Base-by-base conservation (phyloP, 2,113 vertebrate species). In the Odocoileus virginianus region DNA sequence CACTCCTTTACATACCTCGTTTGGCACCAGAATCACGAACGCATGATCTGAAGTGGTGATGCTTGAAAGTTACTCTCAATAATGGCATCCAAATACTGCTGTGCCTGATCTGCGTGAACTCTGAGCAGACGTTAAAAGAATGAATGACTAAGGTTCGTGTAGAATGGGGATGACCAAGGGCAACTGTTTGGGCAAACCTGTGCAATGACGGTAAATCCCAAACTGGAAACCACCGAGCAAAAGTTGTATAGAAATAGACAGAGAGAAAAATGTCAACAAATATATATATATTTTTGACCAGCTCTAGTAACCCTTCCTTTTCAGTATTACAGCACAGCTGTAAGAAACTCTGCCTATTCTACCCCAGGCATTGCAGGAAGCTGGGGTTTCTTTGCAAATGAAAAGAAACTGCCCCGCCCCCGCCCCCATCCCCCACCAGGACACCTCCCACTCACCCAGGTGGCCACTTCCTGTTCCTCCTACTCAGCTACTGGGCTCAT, bases 381-480 rank as follows among this genome's bases (percentile, higher is more conserved):
- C 40, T 21, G 50, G 19, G 2, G 2, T 30, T 10, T 19, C 36
- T 87, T 54, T 11, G 16, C 30, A 82, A 60, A 87, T 16, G 30
- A 40, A 71, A 71, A 23, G n/a, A 71, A 23, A 12, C n/a, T 36
- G n/a, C n/a, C 17, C 1, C 9, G 33, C 17, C 64, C 64, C n/a
- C 0, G 17, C 5, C 12, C 4, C 11, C 11, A 10, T 36, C 7
- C 30, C 50, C 4, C 36, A 4, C 23, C 28, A 55, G 36, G 36
- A 17, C 30, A 19, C n/a, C 5, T 2, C 0, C 79, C 28, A 1
- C 0, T 43, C 28, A 8, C 3, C 8, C 85, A 8, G 10, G 10
- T 40, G 21, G 33, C 7, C 10, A 82, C 10, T 55, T 60, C 17
- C 19, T 60, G 7, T 33, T 86, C 81, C 33, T 30, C 0, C 33